These are phyloP conservation scores for Clarias platycephalus DNA, from an alignment of 2,797 vertebrate genomes.

Conservation along the genomic window DNA sequence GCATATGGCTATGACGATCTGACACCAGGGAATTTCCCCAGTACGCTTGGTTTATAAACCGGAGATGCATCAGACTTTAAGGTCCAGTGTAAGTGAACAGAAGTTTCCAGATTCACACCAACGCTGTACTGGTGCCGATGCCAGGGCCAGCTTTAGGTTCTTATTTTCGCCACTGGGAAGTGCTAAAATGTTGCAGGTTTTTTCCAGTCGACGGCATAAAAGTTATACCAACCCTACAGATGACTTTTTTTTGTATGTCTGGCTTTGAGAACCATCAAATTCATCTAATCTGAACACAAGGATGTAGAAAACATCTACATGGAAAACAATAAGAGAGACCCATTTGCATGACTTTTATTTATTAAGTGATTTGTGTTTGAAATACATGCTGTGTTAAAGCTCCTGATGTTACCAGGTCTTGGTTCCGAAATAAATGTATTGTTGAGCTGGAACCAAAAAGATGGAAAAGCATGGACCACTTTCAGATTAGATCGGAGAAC, in stretches of 20 bases:
- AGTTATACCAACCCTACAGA: background rate
- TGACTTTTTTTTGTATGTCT: background rate
- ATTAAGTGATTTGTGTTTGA: background rate
- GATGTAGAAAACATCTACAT: background rate
- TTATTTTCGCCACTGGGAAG: background rate
- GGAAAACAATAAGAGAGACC: background rate
- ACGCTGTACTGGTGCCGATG: background rate
- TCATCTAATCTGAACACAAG: background rate
- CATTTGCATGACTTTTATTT: background rate
- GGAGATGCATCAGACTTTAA: background rate
- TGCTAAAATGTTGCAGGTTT: background rate
- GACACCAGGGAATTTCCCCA: constrained; percentile 3
- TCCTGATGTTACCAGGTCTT: background rate
- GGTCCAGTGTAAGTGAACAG: background rate
- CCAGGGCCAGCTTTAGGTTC: background rate
- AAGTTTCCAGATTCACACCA: background rate
- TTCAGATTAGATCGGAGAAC: background rate
- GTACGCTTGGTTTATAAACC: background rate
- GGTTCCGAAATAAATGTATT: background rate
- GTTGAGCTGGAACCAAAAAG: background rate
- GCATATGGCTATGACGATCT: background rate
- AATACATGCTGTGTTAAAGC: background rate
- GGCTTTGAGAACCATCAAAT: background rate
- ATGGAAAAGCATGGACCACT: background rate
- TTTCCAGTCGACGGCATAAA: background rate